A percentile compares a stretch with the other conserved stretches of the same genome.
phyloP scores from a whole-genome alignment of 2,888 invertebrate genomes.

The Zygaena filipendulae region DNA sequence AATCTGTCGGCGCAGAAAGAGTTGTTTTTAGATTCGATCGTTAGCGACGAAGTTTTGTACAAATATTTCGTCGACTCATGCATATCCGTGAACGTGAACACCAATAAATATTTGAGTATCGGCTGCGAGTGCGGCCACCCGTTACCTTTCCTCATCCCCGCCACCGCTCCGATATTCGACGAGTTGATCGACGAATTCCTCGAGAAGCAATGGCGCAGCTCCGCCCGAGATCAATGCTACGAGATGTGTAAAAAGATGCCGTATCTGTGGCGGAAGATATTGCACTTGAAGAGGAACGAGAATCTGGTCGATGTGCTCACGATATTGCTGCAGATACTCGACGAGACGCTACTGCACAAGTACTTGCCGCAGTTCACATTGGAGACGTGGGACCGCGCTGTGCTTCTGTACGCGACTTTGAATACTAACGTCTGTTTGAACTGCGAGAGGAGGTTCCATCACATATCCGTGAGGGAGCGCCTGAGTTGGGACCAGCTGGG shows the following conservation, averaged over 20 bases:
- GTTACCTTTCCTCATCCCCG: constrained; percentile 53
- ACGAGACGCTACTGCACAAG: constrained; percentile 62
- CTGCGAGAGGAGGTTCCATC: constrained; percentile 62
- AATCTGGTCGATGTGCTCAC: constrained; percentile 62
- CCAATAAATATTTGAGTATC: constrained; percentile 38
- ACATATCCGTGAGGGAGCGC: constrained; percentile 53
- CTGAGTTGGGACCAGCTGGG: constrained; percentile 72
- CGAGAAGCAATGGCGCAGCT: constrained; percentile 51
- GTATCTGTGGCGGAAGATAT: constrained; percentile 70
- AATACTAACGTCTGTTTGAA: constrained; percentile 70
- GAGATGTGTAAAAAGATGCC: constrained; percentile 70
- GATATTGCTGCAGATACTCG: constrained; percentile 70
- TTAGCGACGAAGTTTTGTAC: constrained; percentile 48
- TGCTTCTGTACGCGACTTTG: constrained; percentile 65
- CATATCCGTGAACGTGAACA: constrained; percentile 61
- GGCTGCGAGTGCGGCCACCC: constrained; percentile 72
- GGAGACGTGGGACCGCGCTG: constrained; percentile 68
- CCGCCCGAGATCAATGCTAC: constrained; percentile 51
- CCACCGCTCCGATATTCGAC: constrained; percentile 54
- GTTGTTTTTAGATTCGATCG: constrained; percentile 35
- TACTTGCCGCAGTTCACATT: constrained; percentile 65
- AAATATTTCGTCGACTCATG: constrained; percentile 69
- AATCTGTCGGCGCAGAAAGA: constrained; percentile 29
- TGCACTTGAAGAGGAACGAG: constrained; percentile 56
- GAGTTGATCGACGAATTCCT: constrained; percentile 68